Conservation (phyloP, 2,888 invertebrate genomes). For the Trilocha varians region DNA sequence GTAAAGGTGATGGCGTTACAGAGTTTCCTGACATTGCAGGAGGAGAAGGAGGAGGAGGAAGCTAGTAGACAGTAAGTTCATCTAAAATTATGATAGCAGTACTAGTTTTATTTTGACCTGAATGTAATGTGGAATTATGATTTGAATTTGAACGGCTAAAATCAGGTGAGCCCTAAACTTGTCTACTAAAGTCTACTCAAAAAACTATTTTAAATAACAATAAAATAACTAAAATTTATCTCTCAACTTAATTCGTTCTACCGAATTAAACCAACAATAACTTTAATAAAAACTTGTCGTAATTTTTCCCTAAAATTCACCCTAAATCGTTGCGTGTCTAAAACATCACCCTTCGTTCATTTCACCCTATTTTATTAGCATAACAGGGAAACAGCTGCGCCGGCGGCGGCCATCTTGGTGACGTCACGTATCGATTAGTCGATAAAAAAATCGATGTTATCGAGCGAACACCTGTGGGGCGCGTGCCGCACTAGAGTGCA, state of each 20-base stretch:
- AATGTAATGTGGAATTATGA: no score
- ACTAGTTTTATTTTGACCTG: no score
- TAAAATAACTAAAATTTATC: neutral
- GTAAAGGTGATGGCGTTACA: no score
- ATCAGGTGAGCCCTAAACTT: no score
- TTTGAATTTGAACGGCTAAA: no score
- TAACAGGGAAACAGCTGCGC: slow-evolving; percentile 53
- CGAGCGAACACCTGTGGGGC: slow-evolving; percentile 61
- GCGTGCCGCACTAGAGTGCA: slow-evolving; percentile 50
- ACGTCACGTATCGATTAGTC: slow-evolving; percentile 59
- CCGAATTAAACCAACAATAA: neutral
- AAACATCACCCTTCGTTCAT: slow-evolving; percentile 39
- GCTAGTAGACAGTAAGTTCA: no score
- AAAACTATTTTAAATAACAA: no score
- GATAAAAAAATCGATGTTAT: slow-evolving; percentile 52
- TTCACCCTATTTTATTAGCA: slow-evolving; percentile 45
- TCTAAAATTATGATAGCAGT: no score
- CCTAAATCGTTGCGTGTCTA: slow-evolving; percentile 23
- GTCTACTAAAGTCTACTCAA: no score
- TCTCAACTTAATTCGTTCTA: neutral
- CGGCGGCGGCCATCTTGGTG: slow-evolving; percentile 45
- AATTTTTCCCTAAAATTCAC: neutral
- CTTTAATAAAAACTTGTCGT: neutral
- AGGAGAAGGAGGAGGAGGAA: no score
- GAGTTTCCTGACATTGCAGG: no score